Percentiles rank a stretch among this genome's conserved stretches.
Evolutionary conservation across 2,888 invertebrate species (phyloP).

Genomic region (Ophonus ardosiacus): DNA sequence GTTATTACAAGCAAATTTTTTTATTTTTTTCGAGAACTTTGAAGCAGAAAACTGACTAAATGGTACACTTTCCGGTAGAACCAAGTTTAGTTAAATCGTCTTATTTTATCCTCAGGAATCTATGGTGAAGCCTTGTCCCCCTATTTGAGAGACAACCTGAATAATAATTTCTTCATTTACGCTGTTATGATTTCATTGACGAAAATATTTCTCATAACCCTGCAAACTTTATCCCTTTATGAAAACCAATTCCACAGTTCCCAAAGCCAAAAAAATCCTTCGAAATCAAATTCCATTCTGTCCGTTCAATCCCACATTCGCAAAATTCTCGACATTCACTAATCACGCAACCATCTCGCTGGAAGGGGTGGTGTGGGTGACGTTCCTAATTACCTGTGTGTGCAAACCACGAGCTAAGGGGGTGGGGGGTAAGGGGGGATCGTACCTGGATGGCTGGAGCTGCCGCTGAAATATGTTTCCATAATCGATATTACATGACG

Average conservation of each 20-base stretch:
- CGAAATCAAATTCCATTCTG: constrained; percentile 29
- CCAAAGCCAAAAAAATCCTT: constrained; percentile 15
- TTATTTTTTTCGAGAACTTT: no score
- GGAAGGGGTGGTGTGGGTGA: not conserved
- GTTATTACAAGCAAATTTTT: no score
- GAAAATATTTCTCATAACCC: not conserved
- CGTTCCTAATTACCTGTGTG: constrained; percentile 51
- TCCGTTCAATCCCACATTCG: constrained; percentile 30
- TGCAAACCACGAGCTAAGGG: constrained; percentile 15
- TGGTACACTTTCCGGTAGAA: no score
- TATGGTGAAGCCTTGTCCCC: no score
- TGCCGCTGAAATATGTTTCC: constrained; percentile 51
- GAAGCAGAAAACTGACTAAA: no score
- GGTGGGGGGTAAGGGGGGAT: not conserved
- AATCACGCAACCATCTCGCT: constrained; percentile 12
- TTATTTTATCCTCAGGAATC: no score
- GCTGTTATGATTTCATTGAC: not conserved
- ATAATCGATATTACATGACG: constrained; percentile 60
- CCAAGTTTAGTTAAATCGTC: no score
- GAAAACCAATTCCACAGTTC: not conserved
- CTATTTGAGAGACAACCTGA: no score
- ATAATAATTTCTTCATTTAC: no score
- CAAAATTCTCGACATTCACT: constrained; percentile 44
- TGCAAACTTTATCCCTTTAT: not conserved
- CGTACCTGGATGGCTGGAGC: constrained; percentile 51